Percentiles rank a stretch among this genome's conserved stretches.
Conservation (phyloP, 2,113 vertebrate genomes). For the Emydocephalus ijimae region DNA sequence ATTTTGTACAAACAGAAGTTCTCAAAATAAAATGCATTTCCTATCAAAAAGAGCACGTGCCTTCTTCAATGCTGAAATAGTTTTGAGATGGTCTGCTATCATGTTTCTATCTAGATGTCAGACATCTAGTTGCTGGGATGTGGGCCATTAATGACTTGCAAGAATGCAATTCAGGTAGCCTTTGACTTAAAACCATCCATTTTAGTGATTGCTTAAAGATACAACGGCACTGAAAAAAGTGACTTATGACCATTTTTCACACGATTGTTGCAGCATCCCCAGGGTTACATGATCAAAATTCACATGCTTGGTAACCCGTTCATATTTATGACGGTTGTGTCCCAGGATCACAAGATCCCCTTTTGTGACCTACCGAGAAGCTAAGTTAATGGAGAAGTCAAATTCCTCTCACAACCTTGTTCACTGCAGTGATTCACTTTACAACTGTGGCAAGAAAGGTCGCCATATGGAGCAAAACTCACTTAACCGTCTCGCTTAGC, state of each 20-base stretch:
- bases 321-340: not conserved
- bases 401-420: not conserved
- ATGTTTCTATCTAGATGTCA: not conserved
- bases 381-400: not conserved
- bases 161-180: not conserved
- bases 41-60: slow-evolving; percentile 17
- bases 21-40: slow-evolving; percentile 73
- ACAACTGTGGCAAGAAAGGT: not conserved
- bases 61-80: not conserved
- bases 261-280: not conserved
- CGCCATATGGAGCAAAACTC: not conserved
- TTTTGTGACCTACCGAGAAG: not conserved
- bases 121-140: not conserved
- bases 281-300: not conserved
- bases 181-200: not conserved
- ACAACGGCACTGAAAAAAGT: not conserved
- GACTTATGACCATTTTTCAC: not conserved
- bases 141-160: not conserved
- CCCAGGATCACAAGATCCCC: not conserved
- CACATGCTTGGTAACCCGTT: not conserved
- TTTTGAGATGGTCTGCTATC: not conserved
- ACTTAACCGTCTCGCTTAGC: not conserved
- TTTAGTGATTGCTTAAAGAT: not conserved
- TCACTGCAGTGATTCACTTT: not conserved
- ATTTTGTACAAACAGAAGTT: slow-evolving; percentile 67